Conservation (phyloP, 1,140 invertebrate genomes). For the Anoplolepis gracilipes region DNA sequence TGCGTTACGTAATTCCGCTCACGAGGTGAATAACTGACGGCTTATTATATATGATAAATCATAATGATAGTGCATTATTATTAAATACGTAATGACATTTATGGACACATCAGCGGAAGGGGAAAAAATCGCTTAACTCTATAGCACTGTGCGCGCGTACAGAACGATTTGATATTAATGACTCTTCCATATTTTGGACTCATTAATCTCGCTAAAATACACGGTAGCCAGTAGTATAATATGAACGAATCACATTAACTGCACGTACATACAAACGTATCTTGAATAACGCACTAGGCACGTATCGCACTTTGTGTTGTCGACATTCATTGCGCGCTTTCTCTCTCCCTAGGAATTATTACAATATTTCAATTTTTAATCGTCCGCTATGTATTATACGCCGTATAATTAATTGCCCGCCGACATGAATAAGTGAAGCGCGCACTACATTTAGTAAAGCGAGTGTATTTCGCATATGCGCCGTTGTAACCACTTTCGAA, state of each 20-base stretch:
- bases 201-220: slow-evolving; percentile 59
- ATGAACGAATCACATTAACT: slow-evolving; percentile 49
- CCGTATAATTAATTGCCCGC: slow-evolving; percentile 48
- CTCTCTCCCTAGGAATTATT: slow-evolving; percentile 31
- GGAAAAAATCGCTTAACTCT: slow-evolving; percentile 42
- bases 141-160: background rate
- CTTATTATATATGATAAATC: slow-evolving; percentile 25
- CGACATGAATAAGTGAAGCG: slow-evolving; percentile 44
- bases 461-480: background rate
- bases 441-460: slow-evolving; percentile 12
- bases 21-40: background rate
- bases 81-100: slow-evolving; percentile 54
- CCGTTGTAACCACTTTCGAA: slow-evolving; percentile 26
- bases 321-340: slow-evolving; percentile 49
- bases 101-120: background rate
- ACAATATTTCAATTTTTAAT: slow-evolving; percentile 61
- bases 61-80: slow-evolving; percentile 43
- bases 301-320: slow-evolving; percentile 29
- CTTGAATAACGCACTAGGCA: slow-evolving; percentile 58
- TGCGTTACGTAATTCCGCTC: slow-evolving; percentile 16
- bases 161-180: slow-evolving; percentile 49
- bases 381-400: slow-evolving; percentile 41
- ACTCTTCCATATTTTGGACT: slow-evolving; percentile 50
- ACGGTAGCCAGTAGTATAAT: slow-evolving; percentile 41
- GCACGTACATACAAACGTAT: slow-evolving; percentile 48